Base-by-base conservation (phyloP, 2,113 vertebrate genomes). In the Mustelus asterias region DNA sequence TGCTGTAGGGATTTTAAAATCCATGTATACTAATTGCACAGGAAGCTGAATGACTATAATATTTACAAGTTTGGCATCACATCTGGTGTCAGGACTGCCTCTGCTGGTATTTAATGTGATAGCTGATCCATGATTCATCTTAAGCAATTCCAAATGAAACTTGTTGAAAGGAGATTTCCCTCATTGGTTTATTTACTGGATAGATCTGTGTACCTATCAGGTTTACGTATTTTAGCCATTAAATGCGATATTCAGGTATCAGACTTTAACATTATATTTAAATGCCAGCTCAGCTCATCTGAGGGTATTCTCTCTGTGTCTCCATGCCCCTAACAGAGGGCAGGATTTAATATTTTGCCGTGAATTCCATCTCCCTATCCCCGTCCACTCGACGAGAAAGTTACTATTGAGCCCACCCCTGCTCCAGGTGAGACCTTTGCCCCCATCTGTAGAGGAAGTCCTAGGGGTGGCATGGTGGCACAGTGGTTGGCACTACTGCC, bases 1-100 rank as follows among this genome's bases (percentile, higher is more conserved):
- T 48, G 67, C 93, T 94, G 65, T 37, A 70, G 37, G 93, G 41
- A 94, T 70, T 94, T 94, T 94, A 70, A 94, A 70, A 48, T 65
- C 67, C 9, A 44, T 63, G 88, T 69, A 48, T 70, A 70, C 65
- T 70, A 70, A 70, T 67, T 94, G 67, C 92, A 67, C 65, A 70
- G 93, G 93, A 70, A 94, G 65, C 65, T 94, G 33, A 41, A 94
- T 3, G 18, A 41, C 65, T 70, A 70, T 94, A 94, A 94, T 70
- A 70, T 70, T 94, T 67, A 44, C 58, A 70, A 70, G 93, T 70
- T 94, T 94, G 65, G 41, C 93, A 94, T 70, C 37, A 44, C 65
- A 70, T 94, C 65, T 94, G 88, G 93, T 48, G 67, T 94, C 65
- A 26, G 92, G 65, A 48, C 93, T 70, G 93, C 63, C 41, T 13